These are phyloP conservation scores for Petroica traversi DNA, from an alignment of 2,113 vertebrate species.

Conservation along the genomic window DNA sequence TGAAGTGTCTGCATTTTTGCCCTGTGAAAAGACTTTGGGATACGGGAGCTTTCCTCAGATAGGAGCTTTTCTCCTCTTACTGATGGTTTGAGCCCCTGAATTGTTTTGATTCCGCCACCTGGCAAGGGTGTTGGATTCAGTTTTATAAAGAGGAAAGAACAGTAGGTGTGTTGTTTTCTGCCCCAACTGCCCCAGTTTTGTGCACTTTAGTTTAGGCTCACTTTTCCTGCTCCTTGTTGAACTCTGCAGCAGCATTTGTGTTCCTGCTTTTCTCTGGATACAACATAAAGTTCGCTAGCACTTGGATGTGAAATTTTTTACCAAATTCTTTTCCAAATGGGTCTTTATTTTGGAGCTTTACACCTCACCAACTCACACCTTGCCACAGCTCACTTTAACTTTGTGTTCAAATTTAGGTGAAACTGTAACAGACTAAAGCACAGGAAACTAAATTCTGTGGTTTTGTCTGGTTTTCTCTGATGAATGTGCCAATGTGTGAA, in stretches of 20 bases:
- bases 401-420: neutral
- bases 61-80: neutral
- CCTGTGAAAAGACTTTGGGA: neutral
- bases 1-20: neutral
- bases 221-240: neutral
- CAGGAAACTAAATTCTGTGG: accelerated
- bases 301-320: accelerated
- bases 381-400: neutral
- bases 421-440: neutral
- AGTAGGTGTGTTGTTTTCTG: neutral
- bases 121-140: neutral
- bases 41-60: neutral
- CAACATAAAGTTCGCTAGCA: neutral
- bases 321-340: neutral
- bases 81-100: neutral
- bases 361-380: neutral
- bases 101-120: neutral
- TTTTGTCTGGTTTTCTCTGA: neutral
- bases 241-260: neutral
- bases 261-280: neutral
- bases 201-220: neutral
- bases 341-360: neutral
- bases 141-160: neutral
- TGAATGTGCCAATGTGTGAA: neutral
- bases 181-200: neutral